phyloP scores from a whole-genome alignment of 2,888 invertebrate genomes.

The Rapana venosa region DNA sequence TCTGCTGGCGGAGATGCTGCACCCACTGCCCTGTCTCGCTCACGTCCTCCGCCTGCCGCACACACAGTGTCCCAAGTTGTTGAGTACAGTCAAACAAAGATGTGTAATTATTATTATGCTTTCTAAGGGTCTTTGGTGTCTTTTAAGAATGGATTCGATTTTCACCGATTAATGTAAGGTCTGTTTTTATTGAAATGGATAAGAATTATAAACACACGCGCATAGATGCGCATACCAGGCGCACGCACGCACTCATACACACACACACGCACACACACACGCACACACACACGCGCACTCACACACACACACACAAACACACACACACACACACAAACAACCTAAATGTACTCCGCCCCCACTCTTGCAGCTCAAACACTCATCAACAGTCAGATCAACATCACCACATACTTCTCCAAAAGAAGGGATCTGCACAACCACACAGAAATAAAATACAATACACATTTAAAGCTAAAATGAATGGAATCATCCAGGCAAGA shows the following conservation, averaged over 20 bases:
- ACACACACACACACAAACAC: background rate
- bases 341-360: constrained; percentile 97
- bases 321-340: constrained; percentile 76
- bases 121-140: background rate
- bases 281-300: background rate
- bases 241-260: background rate
- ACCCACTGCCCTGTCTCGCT: constrained; percentile 93
- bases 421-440: constrained; percentile 86
- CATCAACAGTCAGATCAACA: constrained; percentile 92
- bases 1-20: constrained; percentile 91
- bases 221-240: background rate
- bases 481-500: background rate
- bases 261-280: background rate
- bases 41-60: constrained; percentile 91
- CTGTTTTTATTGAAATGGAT: background rate
- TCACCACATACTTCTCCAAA: constrained; percentile 94
- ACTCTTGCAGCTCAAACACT: constrained; percentile 97
- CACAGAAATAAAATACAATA: background rate
- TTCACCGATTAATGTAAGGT: background rate
- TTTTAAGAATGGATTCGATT: background rate
- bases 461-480: background rate
- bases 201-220: background rate
- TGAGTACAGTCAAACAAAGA: background rate
- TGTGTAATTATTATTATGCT: background rate
- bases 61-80: background rate